Conservation (phyloP, 2,888 invertebrate species). For the Drosophila yooni region DNA sequence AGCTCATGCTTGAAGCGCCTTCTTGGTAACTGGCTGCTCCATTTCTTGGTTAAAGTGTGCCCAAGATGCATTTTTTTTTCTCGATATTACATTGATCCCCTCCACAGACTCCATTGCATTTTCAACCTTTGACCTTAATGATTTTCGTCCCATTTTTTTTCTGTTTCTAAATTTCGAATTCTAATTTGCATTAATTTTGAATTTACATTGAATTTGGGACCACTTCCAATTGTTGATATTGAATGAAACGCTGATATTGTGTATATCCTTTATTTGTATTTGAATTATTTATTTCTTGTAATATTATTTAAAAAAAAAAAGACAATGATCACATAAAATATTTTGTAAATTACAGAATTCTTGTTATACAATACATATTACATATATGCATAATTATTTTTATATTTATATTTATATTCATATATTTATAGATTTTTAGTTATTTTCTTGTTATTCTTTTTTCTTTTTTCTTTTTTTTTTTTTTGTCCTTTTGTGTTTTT, state of each 20-base stretch:
- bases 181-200: neutral
- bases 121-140: neutral
- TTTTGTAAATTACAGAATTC: slow-evolving; percentile 79
- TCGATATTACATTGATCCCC: neutral
- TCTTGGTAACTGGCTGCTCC: neutral
- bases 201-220: neutral
- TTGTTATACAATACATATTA: slow-evolving; percentile 76
- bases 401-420: slow-evolving; percentile 49
- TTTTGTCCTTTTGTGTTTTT: slow-evolving; percentile 32
- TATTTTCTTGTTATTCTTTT: slow-evolving; percentile 32
- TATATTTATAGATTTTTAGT: slow-evolving; percentile 53
- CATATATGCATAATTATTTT: slow-evolving; percentile 63
- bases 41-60: neutral
- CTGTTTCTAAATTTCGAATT: neutral
- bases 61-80: no score
- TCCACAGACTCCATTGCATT: neutral
- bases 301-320: slow-evolving; percentile 74
- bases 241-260: slow-evolving; percentile 44
- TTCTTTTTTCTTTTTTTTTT: slow-evolving; percentile 21
- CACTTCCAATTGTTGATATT: neutral
- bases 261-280: slow-evolving; percentile 79
- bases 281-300: slow-evolving; percentile 79
- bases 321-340: slow-evolving; percentile 81
- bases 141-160: neutral
- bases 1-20: neutral